Percentiles rank a stretch among this genome's conserved stretches.
phyloP scores from a whole-genome alignment of 1,140 invertebrate genomes.

The Drosophila navojoa region DNA sequence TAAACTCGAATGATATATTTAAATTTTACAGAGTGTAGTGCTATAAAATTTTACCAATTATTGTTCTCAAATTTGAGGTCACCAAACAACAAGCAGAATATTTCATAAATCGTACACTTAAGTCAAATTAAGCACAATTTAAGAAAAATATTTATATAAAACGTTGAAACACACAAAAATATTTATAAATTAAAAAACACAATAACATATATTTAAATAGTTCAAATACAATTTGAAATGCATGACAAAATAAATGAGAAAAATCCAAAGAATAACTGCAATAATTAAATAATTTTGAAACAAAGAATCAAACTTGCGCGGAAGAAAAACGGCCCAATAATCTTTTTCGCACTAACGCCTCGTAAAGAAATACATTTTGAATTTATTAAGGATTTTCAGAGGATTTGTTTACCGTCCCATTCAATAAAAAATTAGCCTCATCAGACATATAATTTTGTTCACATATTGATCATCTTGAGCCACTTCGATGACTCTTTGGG shows the following conservation, averaged over 20 bases:
- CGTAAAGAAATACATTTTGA: too few species aligned
- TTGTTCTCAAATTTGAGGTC: constrained; percentile 55
- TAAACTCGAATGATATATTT: constrained; percentile 49
- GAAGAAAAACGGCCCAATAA: too few species aligned
- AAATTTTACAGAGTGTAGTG: constrained; percentile 63
- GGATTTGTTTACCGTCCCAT: too few species aligned
- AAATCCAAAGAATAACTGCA: constrained; percentile 13
- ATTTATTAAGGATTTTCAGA: too few species aligned
- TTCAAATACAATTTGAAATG: constrained; percentile 80
- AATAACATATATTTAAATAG: constrained; percentile 78
- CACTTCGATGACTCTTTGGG: too few species aligned
- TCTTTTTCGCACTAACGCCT: too few species aligned
- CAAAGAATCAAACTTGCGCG: not conserved
- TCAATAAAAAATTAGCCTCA: too few species aligned
- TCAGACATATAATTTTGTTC: too few species aligned
- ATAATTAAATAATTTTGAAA: not conserved
- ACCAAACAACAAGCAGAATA: constrained; percentile 37
- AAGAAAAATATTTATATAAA: constrained; percentile 59
- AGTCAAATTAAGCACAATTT: constrained; percentile 62
- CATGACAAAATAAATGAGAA: constrained; percentile 64
- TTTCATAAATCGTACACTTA: constrained; percentile 47
- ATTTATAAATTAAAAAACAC: constrained; percentile 71
- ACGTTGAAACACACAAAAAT: constrained; percentile 65
- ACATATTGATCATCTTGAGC: too few species aligned
- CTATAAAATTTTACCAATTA: constrained; percentile 69